Percentiles rank a stretch among this genome's conserved stretches.
Conservation (phyloP, 2,888 invertebrate species). For the Germaria angustata region DNA sequence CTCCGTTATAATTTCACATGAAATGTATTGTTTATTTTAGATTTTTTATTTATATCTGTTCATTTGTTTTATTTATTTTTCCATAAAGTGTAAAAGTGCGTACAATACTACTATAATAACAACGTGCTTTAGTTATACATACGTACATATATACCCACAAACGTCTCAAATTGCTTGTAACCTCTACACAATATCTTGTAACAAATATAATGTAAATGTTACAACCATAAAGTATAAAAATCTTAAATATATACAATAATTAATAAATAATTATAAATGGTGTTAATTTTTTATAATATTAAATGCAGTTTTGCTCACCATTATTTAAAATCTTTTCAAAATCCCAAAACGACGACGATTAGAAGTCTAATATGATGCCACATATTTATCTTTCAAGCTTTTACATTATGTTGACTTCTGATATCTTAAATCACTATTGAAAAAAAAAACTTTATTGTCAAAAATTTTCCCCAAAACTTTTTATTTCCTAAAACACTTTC, state of each 20-base stretch:
- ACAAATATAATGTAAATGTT: constrained; percentile 33
- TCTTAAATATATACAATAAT: constrained; percentile 12
- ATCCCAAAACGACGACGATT: no score
- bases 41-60: neutral
- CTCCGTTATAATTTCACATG: neutral
- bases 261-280: neutral
- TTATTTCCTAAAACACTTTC: constrained; percentile 7
- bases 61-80: constrained; percentile 37
- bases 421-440: neutral
- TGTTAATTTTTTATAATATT: neutral
- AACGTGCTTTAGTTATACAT: constrained; percentile 14
- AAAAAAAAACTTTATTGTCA: neutral
- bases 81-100: neutral
- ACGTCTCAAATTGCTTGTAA: constrained; percentile 53
- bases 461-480: neutral
- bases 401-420: no score
- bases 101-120: constrained; percentile 11
- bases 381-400: no score
- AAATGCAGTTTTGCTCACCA: neutral
- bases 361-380: no score
- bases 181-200: constrained; percentile 20
- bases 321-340: no score
- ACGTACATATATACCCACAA: neutral
- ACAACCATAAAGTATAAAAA: constrained; percentile 20
- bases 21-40: constrained; percentile 45